A percentile compares a stretch with the other conserved stretches of the same genome.
Evolutionary conservation across 2,888 invertebrate genomes (phyloP).

Genomic region (Deladenus siricidicola): DNA sequence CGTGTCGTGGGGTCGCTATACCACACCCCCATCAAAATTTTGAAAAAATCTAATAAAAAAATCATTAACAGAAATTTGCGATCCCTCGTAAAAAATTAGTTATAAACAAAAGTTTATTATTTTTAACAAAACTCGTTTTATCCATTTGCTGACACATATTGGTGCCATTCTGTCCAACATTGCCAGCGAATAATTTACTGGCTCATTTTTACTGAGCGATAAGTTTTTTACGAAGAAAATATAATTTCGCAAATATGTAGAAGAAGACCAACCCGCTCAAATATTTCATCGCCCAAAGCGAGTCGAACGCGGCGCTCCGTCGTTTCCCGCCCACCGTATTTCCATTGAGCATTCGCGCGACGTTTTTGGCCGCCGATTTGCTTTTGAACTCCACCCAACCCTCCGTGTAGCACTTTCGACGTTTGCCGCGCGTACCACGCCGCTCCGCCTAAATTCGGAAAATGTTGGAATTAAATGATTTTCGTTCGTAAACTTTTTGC

Average conservation of each 20-base stretch:
- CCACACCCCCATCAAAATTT: no score
- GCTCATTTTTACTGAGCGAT: no score
- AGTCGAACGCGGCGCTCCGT: slow-evolving; percentile 76
- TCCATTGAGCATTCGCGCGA: slow-evolving; percentile 57
- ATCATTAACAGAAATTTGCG: no score
- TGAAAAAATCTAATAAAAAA: no score
- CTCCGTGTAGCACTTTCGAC: slow-evolving; percentile 36
- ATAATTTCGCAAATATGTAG: neutral
- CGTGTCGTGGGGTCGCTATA: no score
- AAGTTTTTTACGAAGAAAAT: neutral
- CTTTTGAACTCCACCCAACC: slow-evolving; percentile 51
- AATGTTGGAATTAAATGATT: neutral
- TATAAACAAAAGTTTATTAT: no score
- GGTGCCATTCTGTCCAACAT: no score
- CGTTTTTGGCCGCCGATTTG: slow-evolving; percentile 37
- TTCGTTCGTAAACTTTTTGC: no score
- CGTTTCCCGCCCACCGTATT: slow-evolving; percentile 73
- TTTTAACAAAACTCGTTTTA: no score
- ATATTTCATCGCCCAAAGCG: slow-evolving; percentile 82
- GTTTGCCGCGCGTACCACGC: slow-evolving; percentile 12
- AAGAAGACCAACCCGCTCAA: slow-evolving; percentile 11
- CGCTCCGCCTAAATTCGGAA: slow-evolving; percentile 22
- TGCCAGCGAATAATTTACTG: no score
- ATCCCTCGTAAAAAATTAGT: no score
- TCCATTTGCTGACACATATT: no score